A percentile compares a stretch with the other conserved stretches of the same genome.
Evolutionary conservation across 2,113 vertebrate species (phyloP).

Genomic region (Leucopsar rothschildi): DNA sequence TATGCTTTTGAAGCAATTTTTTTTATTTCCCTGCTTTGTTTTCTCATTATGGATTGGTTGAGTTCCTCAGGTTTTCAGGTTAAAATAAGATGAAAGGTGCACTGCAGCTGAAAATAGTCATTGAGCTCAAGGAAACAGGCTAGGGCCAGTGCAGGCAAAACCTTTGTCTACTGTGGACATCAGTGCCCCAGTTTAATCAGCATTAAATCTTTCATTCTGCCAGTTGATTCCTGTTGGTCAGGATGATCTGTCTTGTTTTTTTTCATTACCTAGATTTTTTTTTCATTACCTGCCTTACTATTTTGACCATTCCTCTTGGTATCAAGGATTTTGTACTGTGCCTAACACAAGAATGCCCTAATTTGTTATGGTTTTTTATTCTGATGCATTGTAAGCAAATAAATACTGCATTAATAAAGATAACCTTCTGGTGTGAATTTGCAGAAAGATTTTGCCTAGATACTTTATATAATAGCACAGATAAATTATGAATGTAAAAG

Average conservation of each 20-base stretch:
- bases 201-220: not conserved
- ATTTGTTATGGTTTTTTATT: not conserved
- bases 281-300: not conserved
- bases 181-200: not conserved
- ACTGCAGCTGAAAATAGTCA: not conserved
- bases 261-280: not conserved
- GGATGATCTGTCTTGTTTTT: not conserved
- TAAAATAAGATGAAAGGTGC: not conserved
- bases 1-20: not conserved
- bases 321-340: not conserved
- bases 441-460: not conserved
- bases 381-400: not conserved
- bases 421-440: not conserved
- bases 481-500: not conserved
- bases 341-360: not conserved
- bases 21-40: not conserved
- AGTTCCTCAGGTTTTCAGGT: not conserved
- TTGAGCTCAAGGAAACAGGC: not conserved
- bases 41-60: not conserved
- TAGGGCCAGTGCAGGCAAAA: not conserved
- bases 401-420: not conserved
- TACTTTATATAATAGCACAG: not conserved
- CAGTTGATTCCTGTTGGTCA: not conserved
- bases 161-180: not conserved
- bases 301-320: not conserved